Percentiles rank a stretch among this genome's conserved stretches.
Evolutionary conservation across 2,888 invertebrate species (phyloP).

Genomic region (Drosophila greeni): DNA sequence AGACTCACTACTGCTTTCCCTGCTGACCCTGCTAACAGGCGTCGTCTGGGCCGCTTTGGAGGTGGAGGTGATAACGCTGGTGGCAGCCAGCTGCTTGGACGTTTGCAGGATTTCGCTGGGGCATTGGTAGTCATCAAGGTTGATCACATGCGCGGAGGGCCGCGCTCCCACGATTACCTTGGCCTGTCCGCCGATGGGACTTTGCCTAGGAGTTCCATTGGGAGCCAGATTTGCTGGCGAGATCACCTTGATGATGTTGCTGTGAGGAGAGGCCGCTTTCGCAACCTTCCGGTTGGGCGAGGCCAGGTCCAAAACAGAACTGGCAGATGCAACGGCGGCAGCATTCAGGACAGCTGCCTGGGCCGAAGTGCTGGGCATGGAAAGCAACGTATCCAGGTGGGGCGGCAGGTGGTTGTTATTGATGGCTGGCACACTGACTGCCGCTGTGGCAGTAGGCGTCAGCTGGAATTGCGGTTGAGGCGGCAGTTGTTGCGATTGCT

Average conservation of each 20-base stretch:
- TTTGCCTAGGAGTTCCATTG: conserved; percentile 18
- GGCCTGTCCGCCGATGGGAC: conserved; percentile 62
- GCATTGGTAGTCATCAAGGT: conserved; percentile 77
- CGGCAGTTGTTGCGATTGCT: conserved; percentile 7
- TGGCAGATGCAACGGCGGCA: conserved; percentile 47
- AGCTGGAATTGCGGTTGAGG: conserved; percentile 26
- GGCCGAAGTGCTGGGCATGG: conserved; percentile 55
- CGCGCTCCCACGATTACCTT: conserved; percentile 31
- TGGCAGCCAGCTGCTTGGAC: conserved; percentile 73
- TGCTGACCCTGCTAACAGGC: conserved; percentile 54
- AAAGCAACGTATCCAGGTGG: conserved; percentile 47
- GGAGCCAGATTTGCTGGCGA: conserved; percentile 38
- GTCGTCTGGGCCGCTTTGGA: conserved; percentile 16
- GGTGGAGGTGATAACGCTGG: conserved; percentile 23
- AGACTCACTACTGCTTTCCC: conserved; percentile 77
- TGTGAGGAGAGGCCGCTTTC: conserved; percentile 67
- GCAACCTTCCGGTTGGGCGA: conserved; percentile 73
- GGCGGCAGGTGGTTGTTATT: conserved; percentile 30
- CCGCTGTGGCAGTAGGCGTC: conserved; percentile 40
- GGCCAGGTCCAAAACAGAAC: conserved; percentile 57
- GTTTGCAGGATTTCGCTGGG: conserved; percentile 77
- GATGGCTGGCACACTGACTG: conserved; percentile 36
- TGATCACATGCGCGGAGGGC: conserved; percentile 74
- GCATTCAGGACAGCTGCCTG: conserved; percentile 57
- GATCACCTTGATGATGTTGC: conserved; percentile 67